Evolutionary conservation across 2,113 vertebrate species (phyloP), one percentile per base, ranked within the genome.

Genomic region (Brachypteracias leptosomus): DNA sequence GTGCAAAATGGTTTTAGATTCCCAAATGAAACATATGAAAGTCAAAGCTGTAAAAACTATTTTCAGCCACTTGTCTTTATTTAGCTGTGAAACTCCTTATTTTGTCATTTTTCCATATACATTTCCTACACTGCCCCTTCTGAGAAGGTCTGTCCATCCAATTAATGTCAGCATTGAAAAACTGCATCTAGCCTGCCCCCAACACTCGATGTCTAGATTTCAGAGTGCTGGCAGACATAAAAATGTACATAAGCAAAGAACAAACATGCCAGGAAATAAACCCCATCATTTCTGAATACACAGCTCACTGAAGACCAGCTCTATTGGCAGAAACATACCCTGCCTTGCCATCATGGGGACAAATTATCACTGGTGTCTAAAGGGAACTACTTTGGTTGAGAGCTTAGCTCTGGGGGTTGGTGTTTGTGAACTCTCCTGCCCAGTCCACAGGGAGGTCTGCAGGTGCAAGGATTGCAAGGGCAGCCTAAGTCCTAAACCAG

Each of bases 141-240:
- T 93, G 80, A 94, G 83, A 91, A 94, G 90, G 86, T 87, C 88
- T 93, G 90, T 86, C 93, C 88, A 81, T 86, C 90, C 92, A 95
- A 38, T 90, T 94, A 93, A 90, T 65, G 80, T 92, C 92, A 95
- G 57, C 46, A 81, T 54, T 51, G 79, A 96, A 93, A 92, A 97
- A 93, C 33, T 55, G 63, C 73, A 94, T 57, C 65, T 67, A 91
- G 46, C 38, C 63, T 84, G 65, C 55, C 73, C 89, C 83, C 25
- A 81, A 9, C 61, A 84, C 65, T 80, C 22, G 2, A 25, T 35
- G 79, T 84, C 83, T 61, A 65, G 72, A 87, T 94, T 91, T 92
- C 79, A 71, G 76, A 96, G 61, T 49, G 35, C 76, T 89, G 86
- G 90, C 35, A 95, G 58, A 42, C 68, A 84, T 33, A 72, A 81